These are phyloP conservation scores for Capreolus pygargus DNA, from an alignment of 2,113 vertebrate genomes.

Conservation along the genomic window DNA sequence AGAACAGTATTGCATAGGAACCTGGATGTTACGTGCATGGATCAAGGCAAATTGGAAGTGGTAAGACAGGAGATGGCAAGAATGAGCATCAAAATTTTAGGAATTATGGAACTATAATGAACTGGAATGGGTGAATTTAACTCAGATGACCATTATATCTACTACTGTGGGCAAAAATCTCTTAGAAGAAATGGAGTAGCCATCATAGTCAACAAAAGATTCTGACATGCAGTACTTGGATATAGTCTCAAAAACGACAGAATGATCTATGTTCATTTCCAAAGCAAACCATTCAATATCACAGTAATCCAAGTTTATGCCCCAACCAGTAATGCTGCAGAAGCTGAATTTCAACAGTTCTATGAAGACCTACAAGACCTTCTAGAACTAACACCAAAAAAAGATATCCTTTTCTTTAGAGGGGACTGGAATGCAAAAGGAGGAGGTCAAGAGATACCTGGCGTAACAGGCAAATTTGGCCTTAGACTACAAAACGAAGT, in stretches of 20 bases:
- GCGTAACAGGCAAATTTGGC: not conserved
- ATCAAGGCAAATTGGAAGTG: too few relatives aligned
- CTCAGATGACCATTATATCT: too few relatives aligned
- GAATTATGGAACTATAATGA: too few relatives aligned
- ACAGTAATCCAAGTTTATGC: not conserved
- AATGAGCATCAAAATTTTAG: too few relatives aligned
- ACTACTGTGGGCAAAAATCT: not conserved
- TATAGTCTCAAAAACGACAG: not conserved
- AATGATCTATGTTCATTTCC: not conserved
- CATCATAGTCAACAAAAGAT: not conserved
- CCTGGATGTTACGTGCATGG: too few relatives aligned
- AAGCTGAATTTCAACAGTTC: not conserved
- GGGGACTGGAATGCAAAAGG: not conserved
- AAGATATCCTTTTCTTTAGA: not conserved
- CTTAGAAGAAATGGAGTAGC: not conserved
- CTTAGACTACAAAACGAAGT: not conserved
- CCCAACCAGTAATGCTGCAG: not conserved
- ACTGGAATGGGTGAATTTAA: too few relatives aligned
- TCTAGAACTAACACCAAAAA: not conserved
- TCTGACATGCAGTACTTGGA: not conserved
- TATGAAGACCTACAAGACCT: not conserved
- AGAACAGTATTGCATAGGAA: too few relatives aligned
- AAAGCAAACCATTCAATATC: not conserved
- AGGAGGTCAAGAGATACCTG: not conserved
- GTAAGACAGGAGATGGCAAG: too few relatives aligned